phyloP scores from a whole-genome alignment of 2,888 invertebrate species.

The Chrysina gloriosa region DNA sequence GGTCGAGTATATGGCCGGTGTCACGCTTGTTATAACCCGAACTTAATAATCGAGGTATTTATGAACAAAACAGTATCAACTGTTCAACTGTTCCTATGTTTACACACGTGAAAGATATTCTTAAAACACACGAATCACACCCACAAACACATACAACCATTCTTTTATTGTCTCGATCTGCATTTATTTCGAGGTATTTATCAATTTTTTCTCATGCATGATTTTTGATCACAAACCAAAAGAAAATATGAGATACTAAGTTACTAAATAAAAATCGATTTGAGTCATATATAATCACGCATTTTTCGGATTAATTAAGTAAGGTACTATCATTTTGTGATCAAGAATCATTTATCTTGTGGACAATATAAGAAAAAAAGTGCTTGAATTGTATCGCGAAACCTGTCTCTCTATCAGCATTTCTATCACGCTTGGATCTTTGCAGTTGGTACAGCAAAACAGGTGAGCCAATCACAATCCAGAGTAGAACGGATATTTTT shows the following conservation, averaged over 20 bases:
- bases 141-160: conserved; percentile 43
- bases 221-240: conserved; percentile 11
- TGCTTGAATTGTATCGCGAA: conserved; percentile 27
- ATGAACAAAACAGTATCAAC: conserved; percentile 43
- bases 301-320: not conserved
- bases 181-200: conserved; percentile 48
- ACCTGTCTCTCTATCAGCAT: conserved; percentile 35
- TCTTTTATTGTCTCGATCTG: conserved; percentile 45
- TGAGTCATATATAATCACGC: not conserved
- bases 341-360: conserved; percentile 17
- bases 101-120: conserved; percentile 32
- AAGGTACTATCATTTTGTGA: not conserved
- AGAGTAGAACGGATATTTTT: conserved; percentile 24
- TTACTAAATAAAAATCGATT: too few species aligned
- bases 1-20: conserved; percentile 52
- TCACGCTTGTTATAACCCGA: conserved; percentile 53
- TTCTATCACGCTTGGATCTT: conserved; percentile 55
- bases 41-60: conserved; percentile 54
- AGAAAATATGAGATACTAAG: too few species aligned
- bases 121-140: conserved; percentile 41
- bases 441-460: conserved; percentile 56
- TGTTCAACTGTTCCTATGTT: conserved; percentile 33
- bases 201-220: conserved; percentile 34
- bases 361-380: conserved; percentile 25
- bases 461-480: conserved; percentile 54